Percentiles rank a stretch among this genome's conserved stretches.
phyloP scores from a whole-genome alignment of 2,113 vertebrate species.

The Lepidothrix coronata region DNA sequence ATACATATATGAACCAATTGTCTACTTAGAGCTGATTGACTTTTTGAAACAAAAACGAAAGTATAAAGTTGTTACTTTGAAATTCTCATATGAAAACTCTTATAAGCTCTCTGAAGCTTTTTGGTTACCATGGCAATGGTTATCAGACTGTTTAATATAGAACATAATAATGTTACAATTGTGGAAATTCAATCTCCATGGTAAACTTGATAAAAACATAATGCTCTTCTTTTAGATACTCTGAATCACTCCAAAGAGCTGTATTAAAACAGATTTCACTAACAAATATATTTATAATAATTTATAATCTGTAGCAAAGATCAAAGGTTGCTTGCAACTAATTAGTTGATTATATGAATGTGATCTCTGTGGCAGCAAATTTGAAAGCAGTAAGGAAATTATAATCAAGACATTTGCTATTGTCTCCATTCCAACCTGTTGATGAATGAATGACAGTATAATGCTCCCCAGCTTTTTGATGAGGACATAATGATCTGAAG shows the following conservation, averaged over 20 bases:
- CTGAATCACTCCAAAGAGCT: background rate
- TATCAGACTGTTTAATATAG: background rate
- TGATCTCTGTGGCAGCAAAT: background rate
- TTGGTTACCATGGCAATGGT: background rate
- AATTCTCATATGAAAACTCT: background rate
- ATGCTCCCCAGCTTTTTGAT: conserved; percentile 21
- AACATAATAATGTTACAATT: background rate
- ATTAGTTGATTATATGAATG: background rate
- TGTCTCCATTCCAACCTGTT: conserved; percentile 18
- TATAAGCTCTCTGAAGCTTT: background rate
- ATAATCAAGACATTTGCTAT: conserved; percentile 7
- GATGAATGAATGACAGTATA: conserved; percentile 42
- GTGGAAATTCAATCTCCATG: background rate
- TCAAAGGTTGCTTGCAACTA: background rate
- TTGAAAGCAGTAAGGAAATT: conserved; percentile 13
- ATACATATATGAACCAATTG: background rate
- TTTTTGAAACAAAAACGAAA: background rate
- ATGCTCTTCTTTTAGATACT: background rate
- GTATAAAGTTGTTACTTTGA: background rate
- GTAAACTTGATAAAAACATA: background rate
- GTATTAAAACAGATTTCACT: background rate
- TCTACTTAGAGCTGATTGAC: background rate
- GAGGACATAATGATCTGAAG: conserved; percentile 52
- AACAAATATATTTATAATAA: background rate
- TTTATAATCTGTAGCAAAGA: background rate